A percentile compares a stretch with the other conserved stretches of the same genome.
Conservation (phyloP, 2,113 vertebrate species). For the Phrynosoma blainvillii region DNA sequence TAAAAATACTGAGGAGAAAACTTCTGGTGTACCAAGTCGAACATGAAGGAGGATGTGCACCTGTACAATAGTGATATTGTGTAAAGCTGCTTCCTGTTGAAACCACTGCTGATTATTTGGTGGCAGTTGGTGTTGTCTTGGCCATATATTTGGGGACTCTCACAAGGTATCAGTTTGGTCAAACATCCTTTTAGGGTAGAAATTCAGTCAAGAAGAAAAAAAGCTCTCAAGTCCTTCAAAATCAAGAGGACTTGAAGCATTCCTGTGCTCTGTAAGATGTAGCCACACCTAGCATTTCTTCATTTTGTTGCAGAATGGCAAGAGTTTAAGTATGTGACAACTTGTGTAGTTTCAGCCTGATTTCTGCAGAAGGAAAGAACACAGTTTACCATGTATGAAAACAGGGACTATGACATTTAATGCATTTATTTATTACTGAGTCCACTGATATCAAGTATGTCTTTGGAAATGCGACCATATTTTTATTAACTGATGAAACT, state of each 20-base stretch:
- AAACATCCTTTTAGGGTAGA: not conserved
- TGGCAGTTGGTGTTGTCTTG: slow-evolving; percentile 36
- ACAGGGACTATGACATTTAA: not conserved
- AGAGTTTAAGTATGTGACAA: not conserved
- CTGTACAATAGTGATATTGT: not conserved
- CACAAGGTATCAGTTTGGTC: not conserved
- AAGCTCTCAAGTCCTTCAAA: not conserved
- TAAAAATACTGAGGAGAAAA: slow-evolving; percentile 1
- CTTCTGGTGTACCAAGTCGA: not conserved
- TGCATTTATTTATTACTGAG: not conserved
- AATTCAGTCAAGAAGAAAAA: not conserved
- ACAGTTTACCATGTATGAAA: not conserved
- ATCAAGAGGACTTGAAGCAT: not conserved
- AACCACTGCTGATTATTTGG: slow-evolving; percentile 58
- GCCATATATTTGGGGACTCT: slow-evolving; percentile 14
- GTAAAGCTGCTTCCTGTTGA: slow-evolving; percentile 11
- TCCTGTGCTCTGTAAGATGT: not conserved
- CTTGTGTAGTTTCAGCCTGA: not conserved
- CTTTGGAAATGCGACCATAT: not conserved
- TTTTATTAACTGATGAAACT: slow-evolving; percentile 31
- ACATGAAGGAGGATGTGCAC: slow-evolving; percentile 2
- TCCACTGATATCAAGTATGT: not conserved
- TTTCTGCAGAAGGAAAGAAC: not conserved
- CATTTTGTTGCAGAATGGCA: not conserved
- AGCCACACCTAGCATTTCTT: not conserved